Evolutionary conservation across 2,797 vertebrate genomes (phyloP), one percentile per base, ranked within the genome.

Genomic region (Simalia tracyae): DNA sequence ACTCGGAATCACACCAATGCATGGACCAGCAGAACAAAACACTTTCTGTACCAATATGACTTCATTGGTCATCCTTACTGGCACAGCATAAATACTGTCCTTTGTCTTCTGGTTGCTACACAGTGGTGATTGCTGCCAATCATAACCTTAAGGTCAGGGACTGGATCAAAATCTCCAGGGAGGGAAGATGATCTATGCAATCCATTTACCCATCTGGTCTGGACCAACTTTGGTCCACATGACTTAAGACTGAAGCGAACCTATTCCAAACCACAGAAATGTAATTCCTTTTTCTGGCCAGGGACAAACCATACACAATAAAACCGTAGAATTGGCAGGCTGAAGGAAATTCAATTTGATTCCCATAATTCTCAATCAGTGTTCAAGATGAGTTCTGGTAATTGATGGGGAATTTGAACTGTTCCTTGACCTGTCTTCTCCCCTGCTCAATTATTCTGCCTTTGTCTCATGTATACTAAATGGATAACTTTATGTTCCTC

Each of bases 1-100:
- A 72, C 46, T 24, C 66, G 36, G 54, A 60, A 88, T 81, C 10
- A 81, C 17, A 60, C 28, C 46, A 84, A 42, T 89, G 28, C 90
- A 89, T 46, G 61, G 42, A 36, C 63, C 46, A 86, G 87, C 87
- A 89, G 90, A 89, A 91, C 90, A 91, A 76, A 91, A 64, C 42
- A 61, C 86, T 89, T 86, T 90, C 68, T 92, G 92, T 92, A 90
- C 68, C 89, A 88, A 24, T 64, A 46, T 90, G 89, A 92, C 85
- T 90, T 92, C 89, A 87, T 57, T 88, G 85, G 92, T 92, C 89
- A 92, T 81, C 36, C 85, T 50, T 68, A 72, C 72, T 92, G 91
- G 91, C 68, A 56, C 19, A 87, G 54, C 24, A 84, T 93, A 86
- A 93, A 90, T 93, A 28, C 14, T 66, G 50, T 8, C 84, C 68